phyloP scores from a whole-genome alignment of 37 sponge, comb jelly and placozoan genomes.

The Geodia barretti region DNA sequence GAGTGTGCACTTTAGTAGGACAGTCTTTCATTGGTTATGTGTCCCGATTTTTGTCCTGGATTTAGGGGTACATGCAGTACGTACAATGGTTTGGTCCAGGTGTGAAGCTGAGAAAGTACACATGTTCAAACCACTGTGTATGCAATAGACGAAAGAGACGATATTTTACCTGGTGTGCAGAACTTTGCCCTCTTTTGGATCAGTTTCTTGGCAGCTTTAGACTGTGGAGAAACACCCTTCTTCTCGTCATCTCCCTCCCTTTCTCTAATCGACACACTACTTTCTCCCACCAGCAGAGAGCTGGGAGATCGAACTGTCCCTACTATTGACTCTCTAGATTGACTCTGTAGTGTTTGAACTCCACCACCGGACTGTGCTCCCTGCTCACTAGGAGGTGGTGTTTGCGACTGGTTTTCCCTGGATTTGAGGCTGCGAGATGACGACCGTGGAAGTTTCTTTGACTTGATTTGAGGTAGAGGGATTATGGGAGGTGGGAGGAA shows the following conservation, averaged over 20 bases:
- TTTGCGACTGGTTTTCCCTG: neutral
- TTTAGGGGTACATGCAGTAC: too few species aligned
- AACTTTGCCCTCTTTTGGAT: constrained; percentile 18
- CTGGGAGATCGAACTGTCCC: constrained; percentile 8
- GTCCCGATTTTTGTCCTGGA: too few species aligned
- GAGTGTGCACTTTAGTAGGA: too few species aligned
- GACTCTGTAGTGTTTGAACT: too few species aligned
- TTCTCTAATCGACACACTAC: neutral
- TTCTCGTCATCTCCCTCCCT: neutral
- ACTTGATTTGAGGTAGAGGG: neutral
- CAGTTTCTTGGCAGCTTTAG: constrained; percentile 13
- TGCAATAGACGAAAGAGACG: neutral
- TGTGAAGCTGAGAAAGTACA: too few species aligned
- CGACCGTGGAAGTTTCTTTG: neutral
- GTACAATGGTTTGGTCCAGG: too few species aligned
- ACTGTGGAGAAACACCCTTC: neutral
- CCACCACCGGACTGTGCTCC: neutral
- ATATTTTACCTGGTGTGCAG: constrained; percentile 28
- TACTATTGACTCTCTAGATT: too few species aligned
- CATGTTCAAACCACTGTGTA: too few species aligned
- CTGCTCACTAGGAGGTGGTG: neutral
- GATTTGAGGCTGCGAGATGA: neutral
- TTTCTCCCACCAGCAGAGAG: neutral
- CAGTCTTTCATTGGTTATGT: too few species aligned
- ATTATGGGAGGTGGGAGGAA: constrained; percentile 55